Conservation (phyloP, 1,140 invertebrate species). For the Lutraria rhynchaena region DNA sequence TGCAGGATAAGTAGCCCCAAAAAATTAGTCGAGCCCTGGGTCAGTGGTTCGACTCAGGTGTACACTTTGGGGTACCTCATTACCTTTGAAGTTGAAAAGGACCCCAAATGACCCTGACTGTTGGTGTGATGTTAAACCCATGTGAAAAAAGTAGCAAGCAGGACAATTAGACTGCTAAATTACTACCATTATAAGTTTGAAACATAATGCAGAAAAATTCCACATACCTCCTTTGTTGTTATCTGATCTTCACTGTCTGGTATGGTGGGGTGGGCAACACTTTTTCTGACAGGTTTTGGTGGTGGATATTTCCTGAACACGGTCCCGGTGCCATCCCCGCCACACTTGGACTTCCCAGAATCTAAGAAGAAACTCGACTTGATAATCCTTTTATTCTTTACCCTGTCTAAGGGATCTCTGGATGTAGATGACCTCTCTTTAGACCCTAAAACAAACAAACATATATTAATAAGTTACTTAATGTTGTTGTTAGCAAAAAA, state of each 20-base stretch:
- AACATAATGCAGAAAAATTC: background rate
- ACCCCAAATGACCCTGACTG: too few species aligned
- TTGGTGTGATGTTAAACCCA: too few species aligned
- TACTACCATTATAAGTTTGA: background rate
- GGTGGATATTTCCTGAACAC: conserved; percentile 77
- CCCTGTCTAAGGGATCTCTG: conserved; percentile 76
- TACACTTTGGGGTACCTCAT: too few species aligned
- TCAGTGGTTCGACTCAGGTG: too few species aligned
- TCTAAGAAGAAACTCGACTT: conserved; percentile 78
- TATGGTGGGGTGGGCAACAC: conserved; percentile 71
- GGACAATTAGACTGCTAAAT: too few species aligned
- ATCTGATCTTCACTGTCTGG: conserved; percentile 79
- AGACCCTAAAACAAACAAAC: conserved; percentile 51
- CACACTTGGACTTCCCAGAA: conserved; percentile 63
- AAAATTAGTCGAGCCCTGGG: too few species aligned
- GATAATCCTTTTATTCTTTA: conserved; percentile 65
- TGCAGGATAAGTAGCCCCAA: too few species aligned
- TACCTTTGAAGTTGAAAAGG: too few species aligned
- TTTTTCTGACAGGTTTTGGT: conserved; percentile 76
- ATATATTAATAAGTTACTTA: too few species aligned
- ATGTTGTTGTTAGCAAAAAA: too few species aligned
- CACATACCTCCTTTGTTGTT: conserved; percentile 79
- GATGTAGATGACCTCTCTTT: conserved; percentile 71
- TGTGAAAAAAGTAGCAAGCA: too few species aligned
- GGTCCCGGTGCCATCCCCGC: conserved; percentile 70